phyloP scores from a whole-genome alignment of 1,140 invertebrate species.

The Mamestra configurata region DNA sequence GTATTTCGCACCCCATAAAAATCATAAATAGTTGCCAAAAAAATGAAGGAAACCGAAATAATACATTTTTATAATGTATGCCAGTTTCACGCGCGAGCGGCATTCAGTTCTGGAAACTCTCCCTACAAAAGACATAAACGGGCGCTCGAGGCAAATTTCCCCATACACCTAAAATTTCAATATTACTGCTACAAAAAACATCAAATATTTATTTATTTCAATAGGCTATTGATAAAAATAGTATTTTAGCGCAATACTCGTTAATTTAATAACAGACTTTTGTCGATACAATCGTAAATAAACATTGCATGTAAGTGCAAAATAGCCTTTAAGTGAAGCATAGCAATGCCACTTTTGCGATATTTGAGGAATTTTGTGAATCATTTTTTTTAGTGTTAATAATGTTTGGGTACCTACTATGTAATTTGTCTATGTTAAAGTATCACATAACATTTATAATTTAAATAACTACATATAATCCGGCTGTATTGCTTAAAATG shows the following conservation, averaged over 20 bases:
- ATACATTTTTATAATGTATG: background rate
- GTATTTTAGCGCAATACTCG: background rate
- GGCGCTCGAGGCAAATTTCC: background rate
- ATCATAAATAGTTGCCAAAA: background rate
- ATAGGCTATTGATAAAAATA: background rate
- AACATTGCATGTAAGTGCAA: conserved; percentile 22
- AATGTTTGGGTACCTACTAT: too few species aligned
- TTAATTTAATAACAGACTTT: background rate
- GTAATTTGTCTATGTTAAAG: background rate
- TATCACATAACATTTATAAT: too few species aligned
- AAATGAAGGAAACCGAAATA: background rate
- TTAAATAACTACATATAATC: too few species aligned
- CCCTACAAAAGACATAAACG: conserved; percentile 71
- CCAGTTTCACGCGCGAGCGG: background rate
- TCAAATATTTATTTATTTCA: background rate
- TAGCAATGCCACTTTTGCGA: background rate
- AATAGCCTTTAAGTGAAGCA: background rate
- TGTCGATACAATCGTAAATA: background rate
- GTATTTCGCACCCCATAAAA: background rate
- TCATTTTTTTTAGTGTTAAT: background rate
- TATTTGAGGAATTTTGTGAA: background rate
- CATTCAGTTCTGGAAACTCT: conserved; percentile 14
- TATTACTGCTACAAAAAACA: background rate
- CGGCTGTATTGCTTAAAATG: background rate
- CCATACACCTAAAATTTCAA: background rate